Base-by-base conservation (phyloP, 2,797 vertebrate species). In the Nasua narica region DNA sequence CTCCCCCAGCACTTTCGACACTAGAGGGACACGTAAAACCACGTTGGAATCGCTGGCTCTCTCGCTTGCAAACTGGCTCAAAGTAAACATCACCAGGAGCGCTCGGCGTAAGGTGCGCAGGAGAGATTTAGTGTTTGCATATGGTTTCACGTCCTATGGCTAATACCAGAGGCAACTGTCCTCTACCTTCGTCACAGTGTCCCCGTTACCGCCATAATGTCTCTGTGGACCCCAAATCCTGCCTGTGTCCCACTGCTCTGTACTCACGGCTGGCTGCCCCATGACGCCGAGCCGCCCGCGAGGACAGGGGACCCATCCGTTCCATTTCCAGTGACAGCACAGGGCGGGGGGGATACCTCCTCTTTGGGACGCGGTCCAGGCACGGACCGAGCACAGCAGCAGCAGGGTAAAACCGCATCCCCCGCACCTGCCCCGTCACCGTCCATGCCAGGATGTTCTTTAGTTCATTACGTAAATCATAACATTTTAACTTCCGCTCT, bases 71-170 rank as follows among this genome's bases (percentile, higher is more conserved):
- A 88, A 91, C 8, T 78, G 96, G 78, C 96, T 97, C 96, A 74
- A 70, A 96, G 96, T 85, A 96, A 95, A 97, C 87, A 70, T 12
- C 40, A 40, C 69, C 54, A 60, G 95, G 82, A 94, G 89, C 56
- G 85, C 91, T 65, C 96, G 37, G 95, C 16, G 0, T 65, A 58
- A 69, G 69, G 84, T 96, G 97, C 87, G n/a, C 19, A 98, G 96
- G 97, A 87, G 91, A 70, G 52, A 88, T 46, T 91, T 91, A 92
- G 82, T 93, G 86, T 95, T 96, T 98, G 98, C 97, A 97, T 98
- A 98, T 93, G 89, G 82, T 92, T 52, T 74, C 95, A 94, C 90
- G 97, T 94, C 92, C 91, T 97, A 98, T 98, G 98, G 97, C 98
- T 98, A 97, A 94, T 78, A 89, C 79, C 78, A 92, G 96, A 98